Evolutionary conservation across 2,888 invertebrate species (phyloP).

Genomic region (Lysandra coridon): DNA sequence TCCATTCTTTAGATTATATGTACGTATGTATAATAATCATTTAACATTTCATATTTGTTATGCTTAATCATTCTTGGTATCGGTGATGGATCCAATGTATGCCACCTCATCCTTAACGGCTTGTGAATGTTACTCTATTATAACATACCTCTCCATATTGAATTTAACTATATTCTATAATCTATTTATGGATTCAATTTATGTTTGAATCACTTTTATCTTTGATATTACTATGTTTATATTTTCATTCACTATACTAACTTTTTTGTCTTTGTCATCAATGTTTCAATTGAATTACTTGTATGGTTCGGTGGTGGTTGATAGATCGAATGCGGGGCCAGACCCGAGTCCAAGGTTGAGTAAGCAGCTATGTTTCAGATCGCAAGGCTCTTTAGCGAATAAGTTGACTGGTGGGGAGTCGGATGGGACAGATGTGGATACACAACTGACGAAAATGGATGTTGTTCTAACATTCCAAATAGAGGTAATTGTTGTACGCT

Average conservation of each 20-base stretch:
- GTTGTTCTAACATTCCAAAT: constrained; percentile 98
- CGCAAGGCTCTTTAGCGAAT: constrained; percentile 92
- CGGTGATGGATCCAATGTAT: constrained; percentile 73
- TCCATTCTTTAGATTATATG: constrained; percentile 42
- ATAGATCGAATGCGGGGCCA: constrained; percentile 75
- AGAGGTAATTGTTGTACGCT: constrained; percentile 84
- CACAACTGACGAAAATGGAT: constrained; percentile 98
- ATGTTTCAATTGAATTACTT: constrained; percentile 30
- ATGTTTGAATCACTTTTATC: constrained; percentile 6
- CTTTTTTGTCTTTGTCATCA: not conserved
- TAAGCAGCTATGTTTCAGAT: constrained; percentile 86
- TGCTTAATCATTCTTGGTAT: constrained; percentile 80
- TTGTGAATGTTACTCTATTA: constrained; percentile 46
- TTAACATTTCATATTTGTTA: constrained; percentile 67
- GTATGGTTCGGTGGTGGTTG: constrained; percentile 50
- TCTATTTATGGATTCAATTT: constrained; percentile 26
- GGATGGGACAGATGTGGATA: constrained; percentile 97
- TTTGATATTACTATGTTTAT: constrained; percentile 15
- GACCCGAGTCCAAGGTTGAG: constrained; percentile 81
- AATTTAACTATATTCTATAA: constrained; percentile 34
- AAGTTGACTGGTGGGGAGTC: constrained; percentile 98
- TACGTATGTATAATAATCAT: constrained; percentile 50
- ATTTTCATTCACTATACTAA: not conserved
- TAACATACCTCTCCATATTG: constrained; percentile 38
- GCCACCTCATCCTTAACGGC: constrained; percentile 59